These are phyloP conservation scores for Endomychus coccineus DNA, from an alignment of 2,888 invertebrate species.

Conservation along the genomic window DNA sequence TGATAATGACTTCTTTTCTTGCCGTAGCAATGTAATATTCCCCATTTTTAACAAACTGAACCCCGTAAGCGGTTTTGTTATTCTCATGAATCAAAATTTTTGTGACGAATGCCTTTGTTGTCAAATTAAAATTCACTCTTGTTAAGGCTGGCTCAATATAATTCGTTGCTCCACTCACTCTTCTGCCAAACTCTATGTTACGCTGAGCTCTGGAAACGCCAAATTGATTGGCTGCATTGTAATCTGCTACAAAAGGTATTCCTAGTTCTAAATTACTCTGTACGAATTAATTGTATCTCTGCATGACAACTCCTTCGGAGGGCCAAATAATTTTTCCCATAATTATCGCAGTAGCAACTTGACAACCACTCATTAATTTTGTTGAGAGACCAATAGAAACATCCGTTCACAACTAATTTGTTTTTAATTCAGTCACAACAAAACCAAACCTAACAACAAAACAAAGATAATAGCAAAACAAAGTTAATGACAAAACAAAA, in stretches of 20 bases:
- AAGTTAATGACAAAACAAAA: too few relatives aligned
- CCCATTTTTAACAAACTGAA: conserved; percentile 40
- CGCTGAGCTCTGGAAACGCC: conserved; percentile 15
- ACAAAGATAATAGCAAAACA: too few relatives aligned
- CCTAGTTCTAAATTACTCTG: conserved; percentile 48
- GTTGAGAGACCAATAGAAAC: too few relatives aligned
- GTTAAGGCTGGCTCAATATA: conserved; percentile 52
- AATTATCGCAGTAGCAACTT: too few relatives aligned
- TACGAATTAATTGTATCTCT: conserved; percentile 55
- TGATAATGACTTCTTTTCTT: conserved; percentile 56
- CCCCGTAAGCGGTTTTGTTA: conserved; percentile 42
- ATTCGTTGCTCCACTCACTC: conserved; percentile 52
- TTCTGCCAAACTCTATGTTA: conserved; percentile 18
- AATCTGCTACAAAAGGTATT: conserved; percentile 55
- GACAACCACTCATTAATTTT: too few relatives aligned
- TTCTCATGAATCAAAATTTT: conserved; percentile 47
- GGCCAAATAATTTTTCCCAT: too few relatives aligned
- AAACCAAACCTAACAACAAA: too few relatives aligned
- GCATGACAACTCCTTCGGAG: too few relatives aligned
- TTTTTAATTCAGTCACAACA: too few relatives aligned
- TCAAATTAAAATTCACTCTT: conserved; percentile 52
- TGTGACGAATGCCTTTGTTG: conserved; percentile 51
- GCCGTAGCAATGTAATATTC: conserved; percentile 37
- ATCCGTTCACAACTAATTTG: too few relatives aligned
- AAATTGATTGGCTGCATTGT: conserved; percentile 38